A percentile compares a stretch with the other conserved stretches of the same genome.
Conservation (phyloP, 2,797 vertebrate species). For the Cirrhinus mrigala region DNA sequence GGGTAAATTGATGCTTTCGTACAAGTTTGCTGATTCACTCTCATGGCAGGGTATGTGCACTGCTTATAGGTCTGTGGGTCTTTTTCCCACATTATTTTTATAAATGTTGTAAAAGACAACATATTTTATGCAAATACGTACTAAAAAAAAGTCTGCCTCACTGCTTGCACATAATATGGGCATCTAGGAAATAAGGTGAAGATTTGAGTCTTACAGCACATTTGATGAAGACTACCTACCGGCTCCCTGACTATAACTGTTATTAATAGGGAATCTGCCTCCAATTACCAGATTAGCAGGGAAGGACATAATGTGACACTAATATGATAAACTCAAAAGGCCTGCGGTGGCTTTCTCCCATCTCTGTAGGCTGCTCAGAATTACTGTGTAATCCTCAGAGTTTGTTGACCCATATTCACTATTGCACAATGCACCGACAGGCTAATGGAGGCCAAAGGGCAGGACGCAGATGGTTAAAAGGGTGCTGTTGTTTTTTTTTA, state of each 20-base stretch:
- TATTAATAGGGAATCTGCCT: not conserved
- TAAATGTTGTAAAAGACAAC: not conserved
- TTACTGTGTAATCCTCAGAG: constrained; percentile 11
- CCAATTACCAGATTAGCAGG: not conserved
- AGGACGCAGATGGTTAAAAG: not conserved
- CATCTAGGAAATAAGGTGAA: not conserved
- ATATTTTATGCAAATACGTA: not conserved
- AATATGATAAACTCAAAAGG: constrained; percentile 19
- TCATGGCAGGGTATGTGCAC: not conserved
- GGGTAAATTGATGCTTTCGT: not conserved
- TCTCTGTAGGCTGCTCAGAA: constrained; percentile 19
- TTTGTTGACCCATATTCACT: constrained; percentile 28
- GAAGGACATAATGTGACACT: constrained; percentile 22
- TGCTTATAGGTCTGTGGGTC: not conserved
- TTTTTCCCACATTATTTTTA: not conserved
- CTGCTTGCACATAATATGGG: not conserved
- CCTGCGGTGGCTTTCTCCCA: not conserved
- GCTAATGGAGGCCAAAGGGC: constrained; percentile 6
- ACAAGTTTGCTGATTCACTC: not conserved
- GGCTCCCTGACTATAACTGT: not conserved
- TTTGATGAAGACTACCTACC: not conserved
- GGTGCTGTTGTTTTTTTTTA: not conserved
- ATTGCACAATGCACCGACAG: constrained; percentile 24
- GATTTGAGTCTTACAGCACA: not conserved
- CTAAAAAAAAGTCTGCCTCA: not conserved